A percentile compares a stretch with the other conserved stretches of the same genome.
phyloP scores from a whole-genome alignment of 92 coral and sea anemone genomes.

The Actinernus sp. region DNA sequence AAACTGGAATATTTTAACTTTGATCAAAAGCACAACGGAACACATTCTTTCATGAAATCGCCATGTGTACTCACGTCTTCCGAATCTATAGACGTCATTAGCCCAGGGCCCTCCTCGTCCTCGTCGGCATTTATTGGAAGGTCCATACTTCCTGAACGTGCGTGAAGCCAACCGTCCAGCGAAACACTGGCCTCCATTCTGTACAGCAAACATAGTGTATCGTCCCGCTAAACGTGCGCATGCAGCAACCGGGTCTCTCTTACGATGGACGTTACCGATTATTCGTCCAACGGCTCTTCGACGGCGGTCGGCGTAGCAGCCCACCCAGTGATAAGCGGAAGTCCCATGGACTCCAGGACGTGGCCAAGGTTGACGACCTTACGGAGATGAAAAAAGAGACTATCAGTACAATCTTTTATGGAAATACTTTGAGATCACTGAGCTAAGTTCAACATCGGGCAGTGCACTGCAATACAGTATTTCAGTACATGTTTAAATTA shows the following conservation, averaged over 20 bases:
- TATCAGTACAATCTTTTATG: too few relatives aligned
- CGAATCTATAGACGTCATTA: slow-evolving; percentile 68
- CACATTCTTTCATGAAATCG: too few relatives aligned
- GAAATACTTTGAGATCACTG: too few relatives aligned
- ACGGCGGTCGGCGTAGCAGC: slow-evolving; percentile 73
- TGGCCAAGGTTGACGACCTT: slow-evolving; percentile 49
- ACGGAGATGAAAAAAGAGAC: too few relatives aligned
- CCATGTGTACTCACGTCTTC: slow-evolving; percentile 53
- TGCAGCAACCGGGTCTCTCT: slow-evolving; percentile 44
- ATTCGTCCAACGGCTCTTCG: slow-evolving; percentile 40
- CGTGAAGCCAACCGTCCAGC: slow-evolving; percentile 39
- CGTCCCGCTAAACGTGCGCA: slow-evolving; percentile 68
- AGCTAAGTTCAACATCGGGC: too few relatives aligned
- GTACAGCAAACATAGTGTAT: slow-evolving; percentile 66
- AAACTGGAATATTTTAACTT: too few relatives aligned
- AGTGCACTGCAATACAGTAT: too few relatives aligned
- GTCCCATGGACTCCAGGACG: slow-evolving; percentile 30
- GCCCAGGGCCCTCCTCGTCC: slow-evolving; percentile 78
- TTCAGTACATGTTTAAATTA: too few relatives aligned
- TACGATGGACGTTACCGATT: slow-evolving; percentile 46
- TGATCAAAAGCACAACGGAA: too few relatives aligned
- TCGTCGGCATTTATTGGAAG: slow-evolving; percentile 63
- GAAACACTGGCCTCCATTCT: slow-evolving; percentile 74
- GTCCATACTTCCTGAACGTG: slow-evolving; percentile 64
- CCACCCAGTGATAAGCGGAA: slow-evolving; percentile 65